Evolutionary conservation across 1,140 invertebrate species (phyloP), one percentile per base, ranked within the genome.

Genomic region (Macrotrachela quadricornifera): DNA sequence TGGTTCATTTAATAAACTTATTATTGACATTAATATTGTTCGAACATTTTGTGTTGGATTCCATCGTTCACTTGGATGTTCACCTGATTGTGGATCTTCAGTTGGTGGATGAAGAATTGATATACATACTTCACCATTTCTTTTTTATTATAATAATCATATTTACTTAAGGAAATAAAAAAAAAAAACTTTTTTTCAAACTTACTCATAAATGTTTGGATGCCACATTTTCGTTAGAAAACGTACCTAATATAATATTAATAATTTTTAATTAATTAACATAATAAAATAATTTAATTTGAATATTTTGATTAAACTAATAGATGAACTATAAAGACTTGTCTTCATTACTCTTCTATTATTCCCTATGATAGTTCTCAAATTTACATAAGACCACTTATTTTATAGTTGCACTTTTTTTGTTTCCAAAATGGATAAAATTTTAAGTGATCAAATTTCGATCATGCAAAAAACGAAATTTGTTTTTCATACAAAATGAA

Each of bases 151-250:
- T 51, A 18, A 92, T n/a, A 48, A n/a, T 37, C 13, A 30, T 30
- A 30, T 30, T 30, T 30, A 2, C n/a, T n/a, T n/a, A n/a, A n/a
- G n/a, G 21, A 30, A 30, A 4, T 30, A 30, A 30, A 30, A 30
- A 30, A 4, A 4, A 8, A 51, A 14, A 37, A 15, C n/a, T n/a
- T n/a, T 36, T 21, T 43, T 55, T 49, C 18, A 55, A 50, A 1
- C 40, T 17, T 30, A 30, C 21, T 56, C 46, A 74, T 99, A 99
- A 12, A 97, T 90, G 76, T 99, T 99, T 61, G 92, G 92, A 77
- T 99, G 92, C 88, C 90, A 97, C 61, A 99, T 87, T 80, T 95
- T 96, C 57, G 86, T 92, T 64, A 94, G 76, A 76, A 99, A 97
- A 62, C 86, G 78, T 70, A 53, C 21, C 21, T 30, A 30, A 4